Conservation (phyloP, 2,888 invertebrate species). For the Odontocerum albicorne region DNA sequence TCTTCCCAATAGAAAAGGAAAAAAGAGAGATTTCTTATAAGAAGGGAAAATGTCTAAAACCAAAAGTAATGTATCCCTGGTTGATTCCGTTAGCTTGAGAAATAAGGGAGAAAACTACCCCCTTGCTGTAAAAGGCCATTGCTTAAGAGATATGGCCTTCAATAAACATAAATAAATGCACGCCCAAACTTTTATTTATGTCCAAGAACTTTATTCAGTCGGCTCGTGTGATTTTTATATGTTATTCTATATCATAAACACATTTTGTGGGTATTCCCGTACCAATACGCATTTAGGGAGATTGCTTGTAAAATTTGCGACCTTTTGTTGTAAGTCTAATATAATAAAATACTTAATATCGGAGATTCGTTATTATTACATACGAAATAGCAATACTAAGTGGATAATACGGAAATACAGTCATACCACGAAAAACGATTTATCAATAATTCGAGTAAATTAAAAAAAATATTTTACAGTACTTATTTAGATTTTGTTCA, state of each 20-base stretch:
- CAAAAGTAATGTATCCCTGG: not conserved
- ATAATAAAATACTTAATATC: no score
- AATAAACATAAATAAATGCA: constrained; percentile 26
- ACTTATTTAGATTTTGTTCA: no score
- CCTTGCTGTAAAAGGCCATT: constrained; percentile 9
- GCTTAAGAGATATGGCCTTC: constrained; percentile 12
- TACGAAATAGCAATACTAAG: no score
- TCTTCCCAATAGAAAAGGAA: no score
- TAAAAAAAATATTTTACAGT: no score
- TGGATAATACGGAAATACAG: no score
- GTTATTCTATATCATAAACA: constrained; percentile 17
- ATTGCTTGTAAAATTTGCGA: constrained; percentile 16
- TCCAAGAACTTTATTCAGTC: not conserved
- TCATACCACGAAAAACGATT: no score
- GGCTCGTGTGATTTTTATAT: constrained; percentile 17
- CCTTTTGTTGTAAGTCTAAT: no score
- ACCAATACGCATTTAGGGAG: constrained; percentile 12
- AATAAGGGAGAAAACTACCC: constrained; percentile 7
- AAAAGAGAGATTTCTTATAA: not conserved
- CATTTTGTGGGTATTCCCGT: constrained; percentile 14
- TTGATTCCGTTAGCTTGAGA: not conserved
- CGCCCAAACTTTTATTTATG: constrained; percentile 22
- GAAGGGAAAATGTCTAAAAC: not conserved
- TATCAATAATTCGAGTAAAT: no score
- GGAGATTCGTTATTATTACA: no score